Evolutionary conservation across 2,888 invertebrate species (phyloP), one percentile per base, ranked within the genome.

Genomic region (Hecatera dysodea): DNA sequence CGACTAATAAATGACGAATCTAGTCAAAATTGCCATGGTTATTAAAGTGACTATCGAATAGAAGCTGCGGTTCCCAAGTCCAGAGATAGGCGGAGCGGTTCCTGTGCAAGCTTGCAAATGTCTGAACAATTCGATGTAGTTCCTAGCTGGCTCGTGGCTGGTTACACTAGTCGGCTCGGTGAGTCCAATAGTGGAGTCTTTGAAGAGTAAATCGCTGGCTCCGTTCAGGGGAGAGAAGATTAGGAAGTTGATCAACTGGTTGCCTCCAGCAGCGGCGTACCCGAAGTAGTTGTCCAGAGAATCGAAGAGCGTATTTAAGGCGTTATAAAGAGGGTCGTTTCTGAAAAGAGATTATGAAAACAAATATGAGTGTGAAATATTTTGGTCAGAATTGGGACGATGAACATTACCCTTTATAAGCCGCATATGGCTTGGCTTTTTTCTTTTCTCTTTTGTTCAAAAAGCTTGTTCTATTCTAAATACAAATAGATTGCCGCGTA

Each of bases 171-270:
- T 88, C 0, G 95, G 93, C 22, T 96, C 94, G 0, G 96, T 94
- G 0, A 97, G 88, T 2, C 97, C 97, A 0, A 96, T 94, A 0
- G 97, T 97, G 0, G 97, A 96, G 80, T 97, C 96, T 85, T 97
- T 97, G 92, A 97, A 97, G 0, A 97, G 89, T 9, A 97, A 90
- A 87, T 97, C 93, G 39, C 83, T 89, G 11, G 87, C 88, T 0
- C 94, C 93, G 72, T 96, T 95, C 89, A 97, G 97, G 0, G 95
- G 90, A 0, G 97, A 96, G 88, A 96, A 97, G 52, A 97, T 94
- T 84, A 96, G 94, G 12, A 97, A 87, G 84, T 95, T 95, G 86
- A 94, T 94, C 64, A 93, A 91, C 68, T 90, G 96, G 67, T 78
- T 88, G 27, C 84, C 83, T 0, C 72, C 75, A 0, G 91, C 94